phyloP scores from a whole-genome alignment of 2,797 vertebrate genomes.

The Adelosebastes latens region DNA sequence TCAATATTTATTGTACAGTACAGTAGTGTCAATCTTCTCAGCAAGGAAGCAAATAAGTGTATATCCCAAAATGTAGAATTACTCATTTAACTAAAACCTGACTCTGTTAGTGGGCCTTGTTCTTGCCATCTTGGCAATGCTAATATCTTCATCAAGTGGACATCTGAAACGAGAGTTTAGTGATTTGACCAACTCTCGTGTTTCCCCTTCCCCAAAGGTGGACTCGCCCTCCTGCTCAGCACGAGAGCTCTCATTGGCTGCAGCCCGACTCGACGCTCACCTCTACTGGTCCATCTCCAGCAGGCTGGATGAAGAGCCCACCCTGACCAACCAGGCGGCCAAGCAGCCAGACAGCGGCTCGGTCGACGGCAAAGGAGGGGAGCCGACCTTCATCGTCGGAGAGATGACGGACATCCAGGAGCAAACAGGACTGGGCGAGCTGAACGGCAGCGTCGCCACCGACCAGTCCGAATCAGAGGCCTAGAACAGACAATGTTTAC shows the following conservation, averaged over 20 bases:
- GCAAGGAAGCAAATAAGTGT: too few relatives aligned
- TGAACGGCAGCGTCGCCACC: slow-evolving; percentile 84
- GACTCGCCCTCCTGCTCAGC: slow-evolving; percentile 91
- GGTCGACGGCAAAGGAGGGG: slow-evolving; percentile 67
- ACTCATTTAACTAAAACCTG: neutral
- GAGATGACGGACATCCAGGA: slow-evolving; percentile 82
- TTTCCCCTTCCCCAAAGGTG: slow-evolving; percentile 74
- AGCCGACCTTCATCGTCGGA: slow-evolving; percentile 76
- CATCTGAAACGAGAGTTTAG: neutral
- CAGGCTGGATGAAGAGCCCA: slow-evolving; percentile 88
- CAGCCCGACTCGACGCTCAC: slow-evolving; percentile 89
- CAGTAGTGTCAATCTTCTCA: too few relatives aligned
- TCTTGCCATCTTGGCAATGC: neutral
- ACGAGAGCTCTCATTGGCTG: slow-evolving; percentile 87
- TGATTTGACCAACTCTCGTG: neutral
- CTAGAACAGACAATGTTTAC: slow-evolving; percentile 75
- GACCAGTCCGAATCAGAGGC: slow-evolving; percentile 85
- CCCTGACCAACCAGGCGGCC: slow-evolving; percentile 68
- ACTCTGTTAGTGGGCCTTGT: neutral
- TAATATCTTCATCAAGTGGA: neutral
- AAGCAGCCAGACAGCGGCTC: slow-evolving; percentile 70
- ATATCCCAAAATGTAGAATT: too few relatives aligned
- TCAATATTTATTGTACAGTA: too few relatives aligned
- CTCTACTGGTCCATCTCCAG: slow-evolving; percentile 96
- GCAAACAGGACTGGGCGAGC: slow-evolving; percentile 79